Evolutionary conservation across 2,113 vertebrate genomes (phyloP).

Genomic region (Psophia crepitans): DNA sequence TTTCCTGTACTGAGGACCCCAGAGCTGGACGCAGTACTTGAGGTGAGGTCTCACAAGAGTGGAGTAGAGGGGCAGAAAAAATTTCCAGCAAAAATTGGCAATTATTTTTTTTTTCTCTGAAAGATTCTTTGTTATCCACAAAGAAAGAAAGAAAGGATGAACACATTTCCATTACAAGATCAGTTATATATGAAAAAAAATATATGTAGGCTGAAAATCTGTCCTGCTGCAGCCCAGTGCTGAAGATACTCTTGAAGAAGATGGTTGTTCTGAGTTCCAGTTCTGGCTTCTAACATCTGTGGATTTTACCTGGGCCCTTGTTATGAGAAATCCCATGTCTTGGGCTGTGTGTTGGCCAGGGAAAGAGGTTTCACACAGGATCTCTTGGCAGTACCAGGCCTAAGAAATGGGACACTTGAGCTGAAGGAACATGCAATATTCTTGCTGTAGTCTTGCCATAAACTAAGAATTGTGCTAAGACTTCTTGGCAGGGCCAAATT

Average conservation of each 20-base stretch:
- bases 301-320: not conserved
- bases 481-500: not conserved
- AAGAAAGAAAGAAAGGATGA: not conserved
- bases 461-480: not conserved
- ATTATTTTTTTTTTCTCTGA: not conserved
- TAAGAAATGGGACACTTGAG: not conserved
- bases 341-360: too few relatives aligned
- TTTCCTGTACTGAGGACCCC: too few relatives aligned
- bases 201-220: not conserved
- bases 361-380: not conserved
- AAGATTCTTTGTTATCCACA: not conserved
- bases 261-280: not conserved
- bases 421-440: not conserved
- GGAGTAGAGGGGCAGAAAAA: too few relatives aligned
- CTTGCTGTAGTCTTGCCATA: not conserved
- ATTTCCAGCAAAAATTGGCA: not conserved
- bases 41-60: too few relatives aligned
- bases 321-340: not conserved
- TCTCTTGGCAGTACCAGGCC: not conserved
- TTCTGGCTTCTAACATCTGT: not conserved
- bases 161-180: not conserved
- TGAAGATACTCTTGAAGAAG: not conserved
- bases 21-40: too few relatives aligned
- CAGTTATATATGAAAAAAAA: too few relatives aligned
- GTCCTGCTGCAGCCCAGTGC: not conserved